Evolutionary conservation across 2,888 invertebrate species (phyloP).

Genomic region (Nebria salina): DNA sequence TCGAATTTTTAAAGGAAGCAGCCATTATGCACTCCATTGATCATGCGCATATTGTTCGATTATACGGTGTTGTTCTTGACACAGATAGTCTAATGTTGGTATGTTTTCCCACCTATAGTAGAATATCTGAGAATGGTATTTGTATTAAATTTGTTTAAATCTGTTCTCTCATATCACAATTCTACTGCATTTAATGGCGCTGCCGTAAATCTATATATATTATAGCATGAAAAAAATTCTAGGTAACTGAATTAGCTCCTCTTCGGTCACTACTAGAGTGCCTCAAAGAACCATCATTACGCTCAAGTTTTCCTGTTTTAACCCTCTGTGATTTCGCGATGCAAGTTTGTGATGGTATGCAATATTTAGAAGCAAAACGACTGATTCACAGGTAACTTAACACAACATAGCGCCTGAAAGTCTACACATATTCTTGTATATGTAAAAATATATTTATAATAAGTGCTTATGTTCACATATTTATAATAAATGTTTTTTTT

Average conservation of each 20-base stretch:
- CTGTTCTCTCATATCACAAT: background rate
- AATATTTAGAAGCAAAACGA: conserved; percentile 94
- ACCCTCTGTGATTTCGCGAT: conserved; percentile 94
- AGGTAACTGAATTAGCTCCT: conserved; percentile 96
- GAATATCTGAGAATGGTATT: too few relatives aligned
- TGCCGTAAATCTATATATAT: too few relatives aligned
- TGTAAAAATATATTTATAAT: too few relatives aligned
- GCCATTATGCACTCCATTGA: conserved; percentile 98
- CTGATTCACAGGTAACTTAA: conserved; percentile 84
- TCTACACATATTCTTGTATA: too few relatives aligned
- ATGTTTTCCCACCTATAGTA: conserved; percentile 21
- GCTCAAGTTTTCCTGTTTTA: conserved; percentile 91
- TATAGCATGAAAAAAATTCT: too few relatives aligned
- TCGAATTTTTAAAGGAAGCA: conserved; percentile 97
- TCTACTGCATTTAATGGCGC: too few relatives aligned
- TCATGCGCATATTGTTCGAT: conserved; percentile 95
- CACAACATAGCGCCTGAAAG: background rate
- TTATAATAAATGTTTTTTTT: background rate
- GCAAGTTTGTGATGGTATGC: conserved; percentile 98
- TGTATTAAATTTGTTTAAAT: background rate
- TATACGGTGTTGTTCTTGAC: conserved; percentile 96
- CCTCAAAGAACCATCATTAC: conserved; percentile 89
- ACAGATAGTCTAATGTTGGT: conserved; percentile 71
- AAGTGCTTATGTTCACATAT: too few relatives aligned
- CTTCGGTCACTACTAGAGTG: conserved; percentile 94